These are phyloP conservation scores for Acanthoscelides obtectus DNA, from an alignment of 2,888 invertebrate genomes.

Conservation along the genomic window DNA sequence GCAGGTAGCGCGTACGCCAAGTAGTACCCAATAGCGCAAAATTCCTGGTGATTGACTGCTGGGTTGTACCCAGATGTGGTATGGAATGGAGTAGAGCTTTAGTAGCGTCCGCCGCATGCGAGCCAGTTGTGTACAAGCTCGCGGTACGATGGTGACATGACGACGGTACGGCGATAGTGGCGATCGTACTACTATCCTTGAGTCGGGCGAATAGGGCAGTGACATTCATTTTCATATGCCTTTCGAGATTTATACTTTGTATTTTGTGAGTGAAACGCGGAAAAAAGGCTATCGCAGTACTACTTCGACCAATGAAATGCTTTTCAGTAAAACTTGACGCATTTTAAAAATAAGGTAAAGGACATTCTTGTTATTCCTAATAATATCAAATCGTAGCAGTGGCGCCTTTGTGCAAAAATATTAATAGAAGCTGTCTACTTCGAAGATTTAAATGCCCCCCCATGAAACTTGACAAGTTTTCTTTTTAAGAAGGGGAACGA, in stretches of 20 bases:
- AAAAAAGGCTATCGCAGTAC: not conserved
- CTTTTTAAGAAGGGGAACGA: too few relatives aligned
- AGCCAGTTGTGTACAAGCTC: not conserved
- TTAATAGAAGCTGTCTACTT: too few relatives aligned
- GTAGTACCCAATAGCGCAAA: not conserved
- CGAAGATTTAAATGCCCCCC: too few relatives aligned
- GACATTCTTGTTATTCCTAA: too few relatives aligned
- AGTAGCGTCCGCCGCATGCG: not conserved
- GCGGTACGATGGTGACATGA: constrained; percentile 24
- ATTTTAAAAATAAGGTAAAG: not conserved
- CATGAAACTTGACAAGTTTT: too few relatives aligned
- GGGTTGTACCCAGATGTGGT: not conserved
- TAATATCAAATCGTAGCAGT: too few relatives aligned
- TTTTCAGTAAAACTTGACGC: not conserved
- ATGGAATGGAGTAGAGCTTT: not conserved
- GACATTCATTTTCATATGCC: constrained; percentile 6
- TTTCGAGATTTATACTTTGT: not conserved
- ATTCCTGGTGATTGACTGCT: not conserved
- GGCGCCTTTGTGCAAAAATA: too few relatives aligned
- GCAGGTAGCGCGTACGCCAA: not conserved
- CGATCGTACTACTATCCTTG: constrained; percentile 2
- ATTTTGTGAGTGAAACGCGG: not conserved
- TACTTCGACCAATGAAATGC: not conserved
- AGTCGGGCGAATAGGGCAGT: constrained; percentile 12
- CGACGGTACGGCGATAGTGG: constrained; percentile 16